Evolutionary conservation across 1,140 invertebrate species (phyloP).

Genomic region (Sesamia nonagrioides): DNA sequence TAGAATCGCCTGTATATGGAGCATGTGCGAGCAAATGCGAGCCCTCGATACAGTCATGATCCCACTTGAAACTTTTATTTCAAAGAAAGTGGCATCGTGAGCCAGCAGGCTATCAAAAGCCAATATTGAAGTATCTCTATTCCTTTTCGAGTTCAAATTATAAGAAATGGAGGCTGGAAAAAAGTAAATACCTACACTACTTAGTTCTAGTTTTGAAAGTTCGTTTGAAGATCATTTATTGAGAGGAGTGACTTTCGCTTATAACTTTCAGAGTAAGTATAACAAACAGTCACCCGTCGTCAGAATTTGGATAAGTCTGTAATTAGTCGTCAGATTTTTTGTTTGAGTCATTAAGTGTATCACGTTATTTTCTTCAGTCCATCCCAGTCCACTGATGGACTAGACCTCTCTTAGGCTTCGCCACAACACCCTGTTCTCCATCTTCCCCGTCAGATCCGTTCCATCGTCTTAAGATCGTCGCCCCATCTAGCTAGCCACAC

Average conservation of each 20-base stretch:
- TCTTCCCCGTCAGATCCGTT: too few relatives aligned
- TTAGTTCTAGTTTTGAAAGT: slow-evolving; percentile 2
- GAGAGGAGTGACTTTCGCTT: neutral
- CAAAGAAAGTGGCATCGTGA: slow-evolving; percentile 52
- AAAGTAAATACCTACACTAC: neutral
- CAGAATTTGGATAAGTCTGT: too few relatives aligned
- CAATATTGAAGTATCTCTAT: slow-evolving; percentile 41
- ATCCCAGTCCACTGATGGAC: too few relatives aligned
- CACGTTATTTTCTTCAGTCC: too few relatives aligned
- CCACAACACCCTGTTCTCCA: too few relatives aligned
- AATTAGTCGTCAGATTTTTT: too few relatives aligned
- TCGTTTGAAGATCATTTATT: neutral
- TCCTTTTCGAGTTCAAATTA: slow-evolving; percentile 34
- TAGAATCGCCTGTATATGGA: slow-evolving; percentile 28
- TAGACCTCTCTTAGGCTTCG: too few relatives aligned
- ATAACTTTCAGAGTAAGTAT: neutral
- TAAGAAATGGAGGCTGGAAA: neutral
- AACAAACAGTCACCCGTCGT: too few relatives aligned
- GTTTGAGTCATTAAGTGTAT: too few relatives aligned
- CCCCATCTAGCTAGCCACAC: too few relatives aligned
- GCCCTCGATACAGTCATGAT: slow-evolving; percentile 55
- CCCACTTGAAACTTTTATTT: slow-evolving; percentile 64
- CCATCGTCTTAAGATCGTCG: too few relatives aligned
- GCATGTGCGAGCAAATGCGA: slow-evolving; percentile 39
- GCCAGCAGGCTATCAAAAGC: slow-evolving; percentile 48